Evolutionary conservation across 2,888 invertebrate species (phyloP).

Genomic region (Drosophila cognata): DNA sequence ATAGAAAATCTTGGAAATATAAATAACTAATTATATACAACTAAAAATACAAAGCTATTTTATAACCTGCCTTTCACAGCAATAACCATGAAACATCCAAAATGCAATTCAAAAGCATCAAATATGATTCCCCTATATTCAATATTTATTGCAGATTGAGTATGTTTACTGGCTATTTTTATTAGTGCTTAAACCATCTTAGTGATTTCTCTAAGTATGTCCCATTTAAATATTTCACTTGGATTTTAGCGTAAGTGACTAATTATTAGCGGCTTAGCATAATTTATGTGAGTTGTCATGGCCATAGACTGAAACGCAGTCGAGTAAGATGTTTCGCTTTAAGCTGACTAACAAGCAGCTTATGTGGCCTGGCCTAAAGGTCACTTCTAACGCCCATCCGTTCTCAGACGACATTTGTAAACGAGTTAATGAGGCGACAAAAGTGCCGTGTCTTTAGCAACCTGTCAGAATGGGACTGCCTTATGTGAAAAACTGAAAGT

Average conservation of each 20-base stretch:
- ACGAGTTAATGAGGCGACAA: conserved; percentile 27
- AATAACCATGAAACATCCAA: not conserved
- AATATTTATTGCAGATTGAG: not conserved
- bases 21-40: not conserved
- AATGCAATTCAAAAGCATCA: not conserved
- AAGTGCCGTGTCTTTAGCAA: conserved; percentile 42
- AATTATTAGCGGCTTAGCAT: not conserved
- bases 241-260: not conserved
- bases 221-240: not conserved
- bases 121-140: not conserved
- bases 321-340: not conserved
- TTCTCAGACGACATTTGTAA: conserved; percentile 48
- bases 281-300: conserved; percentile 5
- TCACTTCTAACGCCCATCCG: conserved; percentile 20
- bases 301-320: not conserved
- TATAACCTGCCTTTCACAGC: too few species aligned
- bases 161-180: not conserved
- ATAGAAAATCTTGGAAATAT: not conserved
- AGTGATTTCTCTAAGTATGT: not conserved
- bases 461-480: conserved; percentile 40
- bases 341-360: conserved; percentile 29
- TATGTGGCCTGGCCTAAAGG: conserved; percentile 16
- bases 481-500: conserved; percentile 66
- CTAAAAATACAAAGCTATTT: not conserved
- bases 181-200: not conserved